phyloP scores from a whole-genome alignment of 2,888 invertebrate genomes.

The Blastobasis adustella region DNA sequence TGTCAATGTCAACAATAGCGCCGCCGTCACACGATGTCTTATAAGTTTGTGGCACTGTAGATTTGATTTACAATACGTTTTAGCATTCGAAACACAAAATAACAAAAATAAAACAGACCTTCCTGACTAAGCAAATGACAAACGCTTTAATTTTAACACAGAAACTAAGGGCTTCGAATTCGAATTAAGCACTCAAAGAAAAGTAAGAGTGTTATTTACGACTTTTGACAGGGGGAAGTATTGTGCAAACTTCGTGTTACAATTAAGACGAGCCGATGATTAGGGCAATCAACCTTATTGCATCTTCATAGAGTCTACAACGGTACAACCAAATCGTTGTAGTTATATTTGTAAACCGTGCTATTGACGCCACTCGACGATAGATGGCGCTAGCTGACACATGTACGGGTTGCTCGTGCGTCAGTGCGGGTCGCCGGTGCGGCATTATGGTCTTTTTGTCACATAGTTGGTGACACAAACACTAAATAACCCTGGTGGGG shows the following conservation, averaged over 20 bases:
- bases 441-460: conserved; percentile 31
- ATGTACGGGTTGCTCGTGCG: conserved; percentile 22
- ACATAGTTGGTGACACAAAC: conserved; percentile 5
- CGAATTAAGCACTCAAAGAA: conserved; percentile 7
- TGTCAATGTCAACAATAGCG: too few relatives aligned
- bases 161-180: too few relatives aligned
- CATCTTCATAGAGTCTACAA: conserved; percentile 2
- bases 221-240: conserved; percentile 6
- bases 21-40: too few relatives aligned
- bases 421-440: conserved; percentile 34
- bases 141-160: too few relatives aligned
- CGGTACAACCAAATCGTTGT: too few relatives aligned
- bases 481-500: too few relatives aligned
- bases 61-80: too few relatives aligned
- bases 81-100: too few relatives aligned
- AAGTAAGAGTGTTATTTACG: conserved; percentile 18
- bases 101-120: too few relatives aligned
- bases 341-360: too few relatives aligned
- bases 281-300: not conserved
- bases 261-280: not conserved
- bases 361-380: conserved; percentile 35
- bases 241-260: conserved; percentile 2
- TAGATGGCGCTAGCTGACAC: conserved; percentile 39
- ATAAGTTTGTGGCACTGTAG: too few relatives aligned
- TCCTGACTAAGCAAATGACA: too few relatives aligned